Evolutionary conservation across 1,140 invertebrate species (phyloP), one percentile per base, ranked within the genome.

Genomic region (Adelges cooleyi): DNA sequence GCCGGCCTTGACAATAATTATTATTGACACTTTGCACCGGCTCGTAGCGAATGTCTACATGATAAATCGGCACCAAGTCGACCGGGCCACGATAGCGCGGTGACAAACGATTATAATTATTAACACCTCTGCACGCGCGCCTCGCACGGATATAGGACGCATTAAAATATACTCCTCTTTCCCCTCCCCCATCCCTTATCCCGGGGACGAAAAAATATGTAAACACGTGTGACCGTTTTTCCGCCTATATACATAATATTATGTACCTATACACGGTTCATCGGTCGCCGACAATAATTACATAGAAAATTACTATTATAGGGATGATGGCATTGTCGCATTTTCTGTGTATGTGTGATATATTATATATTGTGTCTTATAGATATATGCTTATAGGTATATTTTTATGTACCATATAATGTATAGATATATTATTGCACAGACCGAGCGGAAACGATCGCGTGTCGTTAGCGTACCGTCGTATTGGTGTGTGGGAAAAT

Each of bases 41-140:
- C 3, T 48, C 44, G 40, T 59, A 2, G 54, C 54, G 54, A 46
- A 59, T 46, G 38, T 40, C 42, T 59, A n/a, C n/a, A n/a, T n/a
- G 54, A 59, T 59, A 59, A 59, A 59, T 46, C 38, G 25, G 29
- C n/a, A 8, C 44, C 23, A n/a, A 17, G n/a, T 29, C 22, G 49
- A 4, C 25, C 49, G 29, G 23, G n/a, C 42, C 13, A 10, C 46
- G 25, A 18, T 44, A 46, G 3, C 44, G 17, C 20, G 2, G 18
- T 11, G 6, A 15, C 15, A 13, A 23, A n/a, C 23, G 27, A 52
- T 52, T 36, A 36, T 52, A 18, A 52, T 36, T 33, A 52, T 52
- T 33, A 52, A 52, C 27, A 52, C 50, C 25, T 56, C 25, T 38
- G 17, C 18, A 17, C 17, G n/a, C 36, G 36, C 29, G n/a, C 18